Conservation (phyloP, 2,113 vertebrate genomes). For the Narcine bancroftii region DNA sequence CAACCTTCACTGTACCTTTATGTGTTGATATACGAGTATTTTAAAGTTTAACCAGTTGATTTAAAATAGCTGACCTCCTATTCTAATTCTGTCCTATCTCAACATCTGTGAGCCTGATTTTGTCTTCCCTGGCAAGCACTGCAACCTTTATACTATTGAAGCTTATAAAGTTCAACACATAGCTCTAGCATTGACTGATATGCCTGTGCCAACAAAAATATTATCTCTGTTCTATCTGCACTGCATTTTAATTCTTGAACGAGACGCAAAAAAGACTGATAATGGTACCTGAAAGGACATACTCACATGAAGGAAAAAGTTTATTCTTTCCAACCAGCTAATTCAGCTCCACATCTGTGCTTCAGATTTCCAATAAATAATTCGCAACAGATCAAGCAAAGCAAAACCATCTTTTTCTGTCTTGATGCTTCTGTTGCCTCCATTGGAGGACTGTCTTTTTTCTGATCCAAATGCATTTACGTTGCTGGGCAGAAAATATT, state of each 20-base stretch:
- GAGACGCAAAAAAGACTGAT: neutral
- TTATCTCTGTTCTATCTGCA: neutral
- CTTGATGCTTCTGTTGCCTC: neutral
- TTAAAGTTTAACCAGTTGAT: neutral
- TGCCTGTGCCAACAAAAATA: slow-evolving; percentile 15
- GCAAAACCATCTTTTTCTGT: neutral
- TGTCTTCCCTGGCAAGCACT: neutral
- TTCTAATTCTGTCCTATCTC: neutral
- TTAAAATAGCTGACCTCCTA: neutral
- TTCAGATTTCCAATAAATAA: neutral
- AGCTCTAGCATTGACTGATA: neutral
- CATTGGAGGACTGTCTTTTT: neutral
- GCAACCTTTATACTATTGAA: neutral
- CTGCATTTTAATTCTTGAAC: neutral
- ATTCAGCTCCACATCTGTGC: slow-evolving; percentile 16
- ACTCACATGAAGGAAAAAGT: neutral
- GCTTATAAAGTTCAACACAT: neutral
- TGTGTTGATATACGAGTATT: neutral
- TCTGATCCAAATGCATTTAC: neutral
- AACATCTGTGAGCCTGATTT: neutral
- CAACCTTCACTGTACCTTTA: neutral
- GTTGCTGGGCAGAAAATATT: neutral
- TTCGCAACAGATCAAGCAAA: neutral
- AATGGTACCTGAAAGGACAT: neutral
- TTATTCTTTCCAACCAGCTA: neutral